Evolutionary conservation across 2,888 invertebrate species (phyloP), one percentile per base, ranked within the genome.

Genomic region (Cryptosula pallasiana): DNA sequence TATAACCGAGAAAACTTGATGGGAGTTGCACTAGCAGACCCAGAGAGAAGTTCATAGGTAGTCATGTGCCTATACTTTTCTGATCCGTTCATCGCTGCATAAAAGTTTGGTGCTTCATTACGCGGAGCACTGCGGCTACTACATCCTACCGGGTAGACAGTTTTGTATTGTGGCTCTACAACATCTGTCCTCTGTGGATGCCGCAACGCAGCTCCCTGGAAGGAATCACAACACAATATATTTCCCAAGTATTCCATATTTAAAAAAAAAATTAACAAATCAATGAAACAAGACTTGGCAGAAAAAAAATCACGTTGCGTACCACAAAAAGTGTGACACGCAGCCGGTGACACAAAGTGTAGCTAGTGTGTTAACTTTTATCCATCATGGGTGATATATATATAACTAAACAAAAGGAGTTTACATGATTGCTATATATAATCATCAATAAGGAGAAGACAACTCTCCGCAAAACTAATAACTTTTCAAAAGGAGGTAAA

Each of bases 31-130:
- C 81, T 80, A 5, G 81, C 76, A 54, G 77, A 77, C 1, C 81
- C 83, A 71, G 75, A 76, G 55, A 82, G 78, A 20, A 83, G 75
- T 32, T 83, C 82, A 58, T 82, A 74, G 1, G 81, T 78, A 32
- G 79, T 78, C 69, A 83, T 72, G 9, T 80, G 80, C 35, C 79
- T 78, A 75, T 83, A 82, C 20, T 80, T 78, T 55, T 71, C 73
- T n/a, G 71, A 27, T 23, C 71, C 63, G 32, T 54, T 25, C 35
- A 73, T 74, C 25, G 54, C 69, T 13, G 71, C 73, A 16, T 54
- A 71, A 23, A 72, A 70, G n/a, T 72, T 69, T 2, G 72, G 25
- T 16, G 63, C 63, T 3, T 27, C 63, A 63, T 9, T 63, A n/a
- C 27, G 9, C 32, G 27, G 27, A 20, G 32, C 63, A 9, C 25